These are phyloP conservation scores for Tragelaphus imberbis DNA, from an alignment of 2,113 vertebrate species.

Conservation along the genomic window DNA sequence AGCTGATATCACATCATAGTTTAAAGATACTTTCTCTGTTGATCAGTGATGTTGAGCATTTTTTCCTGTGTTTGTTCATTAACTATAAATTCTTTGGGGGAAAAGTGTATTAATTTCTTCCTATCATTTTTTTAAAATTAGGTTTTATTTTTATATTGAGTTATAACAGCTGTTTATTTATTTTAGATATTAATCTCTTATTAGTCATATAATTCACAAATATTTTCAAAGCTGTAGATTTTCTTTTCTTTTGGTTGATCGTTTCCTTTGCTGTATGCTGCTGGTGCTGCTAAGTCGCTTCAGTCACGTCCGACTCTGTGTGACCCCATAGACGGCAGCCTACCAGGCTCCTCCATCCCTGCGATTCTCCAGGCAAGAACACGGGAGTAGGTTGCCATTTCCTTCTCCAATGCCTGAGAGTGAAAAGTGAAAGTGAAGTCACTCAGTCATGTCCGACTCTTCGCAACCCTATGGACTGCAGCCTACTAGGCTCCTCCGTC, in stretches of 20 bases:
- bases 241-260: not conserved
- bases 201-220: not conserved
- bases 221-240: not conserved
- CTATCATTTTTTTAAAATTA: not conserved
- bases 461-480: no score
- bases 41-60: not conserved
- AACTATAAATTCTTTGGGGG: not conserved
- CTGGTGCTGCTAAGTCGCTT: no score
- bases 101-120: not conserved
- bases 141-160: not conserved
- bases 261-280: not conserved
- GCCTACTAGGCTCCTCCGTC: no score
- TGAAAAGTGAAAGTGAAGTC: no score
- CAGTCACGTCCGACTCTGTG: fast-evolving
- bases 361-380: no score
- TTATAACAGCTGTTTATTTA: not conserved
- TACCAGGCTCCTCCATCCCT: no score
- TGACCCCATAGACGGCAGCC: no score
- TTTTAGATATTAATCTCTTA: not conserved
- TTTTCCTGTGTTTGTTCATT: not conserved
- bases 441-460: no score
- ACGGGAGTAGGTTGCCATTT: no score
- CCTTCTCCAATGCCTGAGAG: no score
- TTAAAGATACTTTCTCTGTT: not conserved
- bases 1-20: not conserved